Evolutionary conservation across 2,888 invertebrate species (phyloP).

Genomic region (Spicauda simplicius): DNA sequence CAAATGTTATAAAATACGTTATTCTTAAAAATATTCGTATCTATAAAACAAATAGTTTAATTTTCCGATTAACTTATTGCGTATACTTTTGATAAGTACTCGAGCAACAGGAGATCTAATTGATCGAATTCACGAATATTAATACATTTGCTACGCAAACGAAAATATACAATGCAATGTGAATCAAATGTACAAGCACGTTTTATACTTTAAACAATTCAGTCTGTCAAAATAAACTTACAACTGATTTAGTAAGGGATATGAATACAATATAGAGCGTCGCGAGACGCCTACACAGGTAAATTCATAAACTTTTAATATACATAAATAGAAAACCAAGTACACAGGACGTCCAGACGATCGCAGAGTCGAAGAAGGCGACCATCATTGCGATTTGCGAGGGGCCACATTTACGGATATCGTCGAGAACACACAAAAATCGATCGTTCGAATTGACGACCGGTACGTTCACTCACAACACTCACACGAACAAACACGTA

Average conservation of each 20-base stretch:
- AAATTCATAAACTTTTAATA: conserved; percentile 21
- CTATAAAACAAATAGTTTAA: conserved; percentile 23
- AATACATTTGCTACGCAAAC: conserved; percentile 33
- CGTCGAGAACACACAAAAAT: conserved; percentile 9
- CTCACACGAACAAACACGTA: conserved; percentile 7
- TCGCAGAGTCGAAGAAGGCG: conserved; percentile 11
- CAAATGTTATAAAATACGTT: conserved; percentile 28
- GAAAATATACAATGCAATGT: conserved; percentile 28
- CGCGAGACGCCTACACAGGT: conserved; percentile 6
- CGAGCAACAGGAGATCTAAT: conserved; percentile 31
- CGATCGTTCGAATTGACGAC: conserved; percentile 25
- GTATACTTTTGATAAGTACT: conserved; percentile 44
- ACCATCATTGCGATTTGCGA: conserved; percentile 13
- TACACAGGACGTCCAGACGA: conserved; percentile 12
- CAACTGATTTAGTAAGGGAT: conserved; percentile 29
- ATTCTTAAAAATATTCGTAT: conserved; percentile 24
- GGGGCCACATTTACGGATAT: conserved; percentile 5
- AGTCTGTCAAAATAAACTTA: conserved; percentile 34
- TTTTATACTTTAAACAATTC: conserved; percentile 33
- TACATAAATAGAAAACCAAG: conserved; percentile 32
- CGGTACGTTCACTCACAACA: conserved; percentile 34
- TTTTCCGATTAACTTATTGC: conserved; percentile 17
- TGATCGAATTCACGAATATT: conserved; percentile 13
- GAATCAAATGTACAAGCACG: conserved; percentile 25
- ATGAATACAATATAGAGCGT: conserved; percentile 29